Evolutionary conservation across 2,113 vertebrate genomes (phyloP).

Genomic region (Sturnira hondurensis): DNA sequence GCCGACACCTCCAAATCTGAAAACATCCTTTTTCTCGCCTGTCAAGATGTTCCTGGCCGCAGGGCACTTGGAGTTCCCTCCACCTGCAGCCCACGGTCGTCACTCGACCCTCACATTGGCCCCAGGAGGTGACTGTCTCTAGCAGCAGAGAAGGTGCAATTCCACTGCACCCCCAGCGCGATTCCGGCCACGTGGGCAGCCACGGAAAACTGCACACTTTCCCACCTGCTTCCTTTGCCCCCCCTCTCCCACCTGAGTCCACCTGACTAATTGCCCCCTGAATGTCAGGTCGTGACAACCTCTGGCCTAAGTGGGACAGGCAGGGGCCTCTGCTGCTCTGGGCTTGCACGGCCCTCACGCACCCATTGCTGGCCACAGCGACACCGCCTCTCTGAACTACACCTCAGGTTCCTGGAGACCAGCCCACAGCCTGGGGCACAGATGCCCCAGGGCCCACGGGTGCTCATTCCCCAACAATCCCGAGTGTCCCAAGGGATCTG

Average conservation of each 20-base stretch:
- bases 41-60: not conserved
- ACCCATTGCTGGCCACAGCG: too few species aligned
- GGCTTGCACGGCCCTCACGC: not conserved
- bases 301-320: not conserved
- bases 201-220: not conserved
- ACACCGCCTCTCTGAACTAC: accelerated
- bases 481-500: not conserved
- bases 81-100: not conserved
- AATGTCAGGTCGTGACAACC: not conserved
- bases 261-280: too few species aligned
- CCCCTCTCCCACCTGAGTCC: too few species aligned
- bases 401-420: not conserved
- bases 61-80: not conserved
- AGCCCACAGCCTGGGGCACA: not conserved
- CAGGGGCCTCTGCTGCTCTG: not conserved
- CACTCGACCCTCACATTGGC: not conserved
- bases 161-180: not conserved
- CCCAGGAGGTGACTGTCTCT: too few species aligned
- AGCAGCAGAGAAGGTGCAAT: too few species aligned
- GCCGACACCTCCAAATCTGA: too few species aligned
- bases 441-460: accelerated
- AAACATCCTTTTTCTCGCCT: not conserved
- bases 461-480: not conserved
- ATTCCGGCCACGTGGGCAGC: not conserved
- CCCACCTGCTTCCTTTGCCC: not conserved